Evolutionary conservation across 2,113 vertebrate genomes (phyloP).

Genomic region (Corydoras maculifer): DNA sequence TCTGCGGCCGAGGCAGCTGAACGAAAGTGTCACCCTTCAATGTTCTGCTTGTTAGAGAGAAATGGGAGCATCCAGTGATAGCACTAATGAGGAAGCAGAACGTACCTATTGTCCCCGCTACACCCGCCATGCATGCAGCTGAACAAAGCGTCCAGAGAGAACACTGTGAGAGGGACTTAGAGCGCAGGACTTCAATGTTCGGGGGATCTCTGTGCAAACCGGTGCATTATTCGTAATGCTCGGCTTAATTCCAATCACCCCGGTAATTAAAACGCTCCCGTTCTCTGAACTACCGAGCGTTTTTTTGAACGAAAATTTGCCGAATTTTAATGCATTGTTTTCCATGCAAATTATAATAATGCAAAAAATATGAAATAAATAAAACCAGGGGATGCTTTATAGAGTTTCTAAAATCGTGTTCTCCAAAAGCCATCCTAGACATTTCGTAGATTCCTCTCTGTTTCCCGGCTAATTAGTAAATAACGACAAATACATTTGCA

Average conservation of each 20-base stretch:
- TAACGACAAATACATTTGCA: no score
- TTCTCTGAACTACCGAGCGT: not conserved
- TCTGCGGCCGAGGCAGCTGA: slow-evolving; percentile 49
- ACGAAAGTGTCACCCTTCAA: slow-evolving; percentile 63
- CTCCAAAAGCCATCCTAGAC: no score
- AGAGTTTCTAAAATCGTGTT: no score
- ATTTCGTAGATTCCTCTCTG: no score
- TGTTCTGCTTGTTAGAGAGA: slow-evolving; percentile 53
- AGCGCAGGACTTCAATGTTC: not conserved
- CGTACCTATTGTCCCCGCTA: slow-evolving; percentile 33
- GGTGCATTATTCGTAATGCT: slow-evolving; percentile 57
- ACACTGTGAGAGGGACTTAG: slow-evolving; percentile 22
- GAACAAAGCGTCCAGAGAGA: not conserved
- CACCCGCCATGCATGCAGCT: not conserved
- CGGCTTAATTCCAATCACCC: slow-evolving; percentile 62
- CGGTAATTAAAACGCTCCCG: slow-evolving; percentile 51
- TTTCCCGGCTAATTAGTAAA: no score
- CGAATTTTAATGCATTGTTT: no score
- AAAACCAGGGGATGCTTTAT: no score
- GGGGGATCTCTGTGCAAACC: not conserved
- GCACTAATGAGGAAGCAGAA: slow-evolving; percentile 62
- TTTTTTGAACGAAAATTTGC: no score
- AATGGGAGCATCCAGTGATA: slow-evolving; percentile 58
- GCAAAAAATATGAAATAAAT: no score
- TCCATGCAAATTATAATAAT: no score